Percentiles rank a stretch among this genome's conserved stretches.
These are phyloP conservation scores for Drosophila aldrichi DNA, from an alignment of 2,888 invertebrate species.

Conservation along the genomic window DNA sequence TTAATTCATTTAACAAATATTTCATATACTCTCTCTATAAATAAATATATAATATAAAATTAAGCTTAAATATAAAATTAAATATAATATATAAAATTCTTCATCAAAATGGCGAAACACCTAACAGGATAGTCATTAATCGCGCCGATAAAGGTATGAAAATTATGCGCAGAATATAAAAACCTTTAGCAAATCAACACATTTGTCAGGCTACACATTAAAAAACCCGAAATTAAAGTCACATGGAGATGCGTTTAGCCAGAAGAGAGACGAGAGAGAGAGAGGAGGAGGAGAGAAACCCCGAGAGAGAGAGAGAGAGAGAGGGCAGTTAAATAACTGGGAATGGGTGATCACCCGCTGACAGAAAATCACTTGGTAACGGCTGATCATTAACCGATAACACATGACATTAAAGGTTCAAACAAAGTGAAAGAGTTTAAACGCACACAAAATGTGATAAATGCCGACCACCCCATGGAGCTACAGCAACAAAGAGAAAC, in stretches of 20 bases:
- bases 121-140: not conserved
- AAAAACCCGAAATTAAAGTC: constrained; percentile 4
- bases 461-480: constrained; percentile 80
- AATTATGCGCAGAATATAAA: constrained; percentile 14
- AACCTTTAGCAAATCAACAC: constrained; percentile 63
- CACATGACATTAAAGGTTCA: constrained; percentile 83
- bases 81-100: too few relatives aligned
- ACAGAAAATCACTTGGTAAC: constrained; percentile 77
- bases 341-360: constrained; percentile 72
- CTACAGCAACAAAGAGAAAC: constrained; percentile 18
- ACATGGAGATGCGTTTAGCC: not conserved
- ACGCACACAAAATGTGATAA: constrained; percentile 78
- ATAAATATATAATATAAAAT: too few relatives aligned
- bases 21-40: too few relatives aligned
- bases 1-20: too few relatives aligned
- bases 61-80: too few relatives aligned
- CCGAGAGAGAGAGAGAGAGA: not conserved
- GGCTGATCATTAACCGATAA: constrained; percentile 83
- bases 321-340: constrained; percentile 8
- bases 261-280: not conserved
- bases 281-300: not conserved
- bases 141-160: not conserved
- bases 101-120: not conserved
- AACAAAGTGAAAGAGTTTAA: constrained; percentile 68
- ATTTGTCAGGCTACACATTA: constrained; percentile 66